Conservation (phyloP, 2,113 vertebrate genomes). For the Nibea albiflora region DNA sequence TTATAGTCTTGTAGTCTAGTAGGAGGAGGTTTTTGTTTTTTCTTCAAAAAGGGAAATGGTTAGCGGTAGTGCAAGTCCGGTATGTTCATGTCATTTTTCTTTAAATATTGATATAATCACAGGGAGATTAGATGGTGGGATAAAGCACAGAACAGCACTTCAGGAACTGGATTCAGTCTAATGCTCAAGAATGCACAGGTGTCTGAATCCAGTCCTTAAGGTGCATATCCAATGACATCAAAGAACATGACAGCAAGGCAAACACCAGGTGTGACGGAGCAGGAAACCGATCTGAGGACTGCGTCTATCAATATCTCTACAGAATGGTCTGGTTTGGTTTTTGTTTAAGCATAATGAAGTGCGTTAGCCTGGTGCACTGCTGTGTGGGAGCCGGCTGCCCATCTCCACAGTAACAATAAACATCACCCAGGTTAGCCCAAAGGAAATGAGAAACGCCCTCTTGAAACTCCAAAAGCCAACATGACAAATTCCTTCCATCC, state of each 20-base stretch:
- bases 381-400: slow-evolving; percentile 62
- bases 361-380: slow-evolving; percentile 3
- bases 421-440: slow-evolving; percentile 60
- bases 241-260: slow-evolving; percentile 1
- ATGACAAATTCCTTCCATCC: slow-evolving; percentile 75
- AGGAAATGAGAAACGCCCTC: slow-evolving; percentile 79
- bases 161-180: background rate
- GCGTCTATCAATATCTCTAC: background rate
- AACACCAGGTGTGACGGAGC: background rate
- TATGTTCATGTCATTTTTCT: background rate
- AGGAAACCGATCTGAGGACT: background rate
- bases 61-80: background rate
- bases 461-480: slow-evolving; percentile 68
- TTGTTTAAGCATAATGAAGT: background rate
- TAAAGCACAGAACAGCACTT: background rate
- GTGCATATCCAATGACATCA: background rate
- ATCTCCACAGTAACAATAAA: slow-evolving; percentile 78
- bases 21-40: background rate
- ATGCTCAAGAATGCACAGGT: slow-evolving; percentile 9
- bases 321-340: background rate
- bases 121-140: background rate
- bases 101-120: background rate
- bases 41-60: background rate
- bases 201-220: background rate
- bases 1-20: background rate